Conservation (phyloP, 2,113 vertebrate species). For the Euleptes europaea region DNA sequence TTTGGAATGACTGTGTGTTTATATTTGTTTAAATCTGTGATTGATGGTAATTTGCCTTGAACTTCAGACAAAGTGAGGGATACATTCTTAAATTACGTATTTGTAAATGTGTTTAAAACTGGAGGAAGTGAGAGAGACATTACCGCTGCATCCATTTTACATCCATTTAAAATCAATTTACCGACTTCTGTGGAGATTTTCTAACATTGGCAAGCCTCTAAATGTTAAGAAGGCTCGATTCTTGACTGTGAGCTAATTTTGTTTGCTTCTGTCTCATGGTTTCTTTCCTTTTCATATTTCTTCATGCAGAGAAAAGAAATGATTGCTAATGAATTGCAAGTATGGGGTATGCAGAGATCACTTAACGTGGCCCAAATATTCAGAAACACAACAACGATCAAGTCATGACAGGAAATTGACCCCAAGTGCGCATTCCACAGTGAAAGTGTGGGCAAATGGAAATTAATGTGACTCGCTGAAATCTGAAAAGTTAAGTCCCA, state of each 20-base stretch:
- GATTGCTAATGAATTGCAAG: slow-evolving; percentile 62
- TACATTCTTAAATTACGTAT: too few relatives aligned
- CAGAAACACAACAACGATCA: slow-evolving; percentile 46
- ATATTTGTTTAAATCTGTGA: too few relatives aligned
- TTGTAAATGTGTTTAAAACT: not conserved
- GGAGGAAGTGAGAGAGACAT: not conserved
- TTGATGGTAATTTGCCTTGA: too few relatives aligned
- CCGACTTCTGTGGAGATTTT: not conserved
- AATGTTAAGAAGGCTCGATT: not conserved
- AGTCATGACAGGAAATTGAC: slow-evolving; percentile 57
- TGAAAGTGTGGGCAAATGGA: slow-evolving; percentile 50
- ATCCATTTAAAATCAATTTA: not conserved
- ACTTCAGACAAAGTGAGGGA: too few relatives aligned
- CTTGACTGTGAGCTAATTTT: slow-evolving; percentile 17
- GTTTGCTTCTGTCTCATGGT: slow-evolving; percentile 29
- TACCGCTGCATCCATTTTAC: not conserved
- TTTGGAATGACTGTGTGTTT: too few relatives aligned
- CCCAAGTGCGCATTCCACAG: slow-evolving; percentile 61
- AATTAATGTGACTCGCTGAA: slow-evolving; percentile 56
- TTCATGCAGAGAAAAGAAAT: slow-evolving; percentile 57
- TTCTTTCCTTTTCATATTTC: slow-evolving; percentile 42
- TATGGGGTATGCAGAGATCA: slow-evolving; percentile 46
- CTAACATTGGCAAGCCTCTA: not conserved
- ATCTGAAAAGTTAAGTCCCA: slow-evolving; percentile 70
- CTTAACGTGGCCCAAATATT: slow-evolving; percentile 44